Evolutionary conservation across 1,140 invertebrate species (phyloP).

Genomic region (Nasonia vitripennis): DNA sequence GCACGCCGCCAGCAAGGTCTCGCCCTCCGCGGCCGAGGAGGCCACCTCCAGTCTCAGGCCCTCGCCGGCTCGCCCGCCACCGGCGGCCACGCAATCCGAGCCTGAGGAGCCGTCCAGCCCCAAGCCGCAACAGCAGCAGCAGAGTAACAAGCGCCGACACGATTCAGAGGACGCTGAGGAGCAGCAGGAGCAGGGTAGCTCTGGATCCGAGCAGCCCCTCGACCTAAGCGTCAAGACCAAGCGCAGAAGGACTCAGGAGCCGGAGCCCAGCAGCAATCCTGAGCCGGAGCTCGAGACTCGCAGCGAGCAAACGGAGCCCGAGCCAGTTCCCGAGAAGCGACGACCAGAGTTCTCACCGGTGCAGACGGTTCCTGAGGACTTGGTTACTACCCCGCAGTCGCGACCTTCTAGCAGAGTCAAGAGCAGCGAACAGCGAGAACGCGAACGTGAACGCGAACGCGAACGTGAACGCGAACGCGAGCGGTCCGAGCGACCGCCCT

Average conservation of each 20-base stretch:
- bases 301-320: constrained; percentile 73
- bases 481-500: not conserved
- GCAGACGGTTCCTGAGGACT: constrained; percentile 33
- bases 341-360: constrained; percentile 66
- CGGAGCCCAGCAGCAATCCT: constrained; percentile 25
- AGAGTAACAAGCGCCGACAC: constrained; percentile 76
- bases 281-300: not conserved
- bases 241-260: not conserved
- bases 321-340: constrained; percentile 79
- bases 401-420: constrained; percentile 17
- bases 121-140: not conserved
- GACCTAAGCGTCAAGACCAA: constrained; percentile 45
- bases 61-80: constrained; percentile 78
- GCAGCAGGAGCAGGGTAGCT: constrained; percentile 17
- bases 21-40: constrained; percentile 81
- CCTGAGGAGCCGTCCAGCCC: constrained; percentile 52
- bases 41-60: constrained; percentile 78
- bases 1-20: constrained; percentile 73
- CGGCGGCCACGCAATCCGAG: constrained; percentile 59
- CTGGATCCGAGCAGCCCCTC: constrained; percentile 22
- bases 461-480: not conserved
- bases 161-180: constrained; percentile 71
- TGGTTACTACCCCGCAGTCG: not conserved
- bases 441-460: no score
- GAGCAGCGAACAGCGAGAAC: not conserved